Conservation (phyloP, 2,797 vertebrate species). For the Spatula clypeata region DNA sequence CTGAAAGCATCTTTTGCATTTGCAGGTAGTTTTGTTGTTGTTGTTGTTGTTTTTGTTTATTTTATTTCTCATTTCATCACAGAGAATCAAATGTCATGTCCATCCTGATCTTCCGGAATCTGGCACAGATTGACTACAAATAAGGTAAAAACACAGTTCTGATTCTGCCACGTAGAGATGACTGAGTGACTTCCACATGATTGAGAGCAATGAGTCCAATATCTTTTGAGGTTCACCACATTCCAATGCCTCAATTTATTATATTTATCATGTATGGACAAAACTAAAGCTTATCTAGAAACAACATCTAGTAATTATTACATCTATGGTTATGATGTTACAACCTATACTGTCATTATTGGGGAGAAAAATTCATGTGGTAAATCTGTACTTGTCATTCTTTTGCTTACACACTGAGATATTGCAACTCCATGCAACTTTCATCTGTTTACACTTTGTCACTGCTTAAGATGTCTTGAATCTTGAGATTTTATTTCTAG, state of each 20-base stretch:
- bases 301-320: neutral
- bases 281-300: neutral
- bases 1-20: neutral
- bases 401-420: neutral
- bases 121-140: neutral
- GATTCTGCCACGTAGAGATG: neutral
- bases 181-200: neutral
- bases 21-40: neutral
- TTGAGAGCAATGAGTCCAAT: neutral
- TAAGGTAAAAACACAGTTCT: neutral
- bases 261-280: neutral
- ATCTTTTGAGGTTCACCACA: neutral
- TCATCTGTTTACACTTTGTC: neutral
- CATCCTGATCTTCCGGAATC: neutral
- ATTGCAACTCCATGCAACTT: neutral
- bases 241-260: fast-evolving
- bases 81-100: neutral
- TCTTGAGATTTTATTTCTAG: neutral
- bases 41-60: neutral
- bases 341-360: neutral
- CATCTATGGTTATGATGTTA: neutral
- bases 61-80: neutral
- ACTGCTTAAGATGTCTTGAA: neutral
- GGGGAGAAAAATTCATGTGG: neutral
- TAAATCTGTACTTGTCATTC: neutral